Conservation (phyloP, 2,113 vertebrate species). For the Glareola pratincola region DNA sequence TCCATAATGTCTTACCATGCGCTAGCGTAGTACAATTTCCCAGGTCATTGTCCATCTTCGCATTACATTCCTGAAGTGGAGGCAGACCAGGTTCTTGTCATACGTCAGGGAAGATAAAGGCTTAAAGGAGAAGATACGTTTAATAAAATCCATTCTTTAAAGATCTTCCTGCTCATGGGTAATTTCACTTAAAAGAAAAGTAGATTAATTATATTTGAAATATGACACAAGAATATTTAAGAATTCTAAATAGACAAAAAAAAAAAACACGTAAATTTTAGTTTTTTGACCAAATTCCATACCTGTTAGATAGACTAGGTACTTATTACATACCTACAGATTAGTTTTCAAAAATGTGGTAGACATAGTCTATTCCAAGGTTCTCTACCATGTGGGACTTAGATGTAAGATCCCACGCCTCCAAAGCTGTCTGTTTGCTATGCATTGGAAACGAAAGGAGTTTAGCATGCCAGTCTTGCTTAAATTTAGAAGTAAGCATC, state of each 20-base stretch:
- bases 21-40: background rate
- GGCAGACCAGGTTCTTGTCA: background rate
- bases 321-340: background rate
- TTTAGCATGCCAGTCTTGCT: background rate
- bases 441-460: background rate
- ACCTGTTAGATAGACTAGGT: background rate
- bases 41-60: background rate
- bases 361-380: background rate
- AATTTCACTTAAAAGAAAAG: background rate
- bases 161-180: background rate
- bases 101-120: background rate
- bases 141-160: background rate
- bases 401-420: background rate
- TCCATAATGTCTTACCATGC: background rate
- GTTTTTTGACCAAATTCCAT: background rate
- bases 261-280: background rate
- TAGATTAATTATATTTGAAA: background rate
- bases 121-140: background rate
- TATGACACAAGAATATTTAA: background rate
- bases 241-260: background rate
- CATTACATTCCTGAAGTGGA: background rate
- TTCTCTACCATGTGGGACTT: background rate
- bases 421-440: background rate
- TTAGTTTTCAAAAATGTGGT: background rate
- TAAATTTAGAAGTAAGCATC: conserved; percentile 16